Percentiles rank a stretch among this genome's conserved stretches.
Conservation (phyloP, 2,888 invertebrate genomes). For the Dolichopus griseipennis region DNA sequence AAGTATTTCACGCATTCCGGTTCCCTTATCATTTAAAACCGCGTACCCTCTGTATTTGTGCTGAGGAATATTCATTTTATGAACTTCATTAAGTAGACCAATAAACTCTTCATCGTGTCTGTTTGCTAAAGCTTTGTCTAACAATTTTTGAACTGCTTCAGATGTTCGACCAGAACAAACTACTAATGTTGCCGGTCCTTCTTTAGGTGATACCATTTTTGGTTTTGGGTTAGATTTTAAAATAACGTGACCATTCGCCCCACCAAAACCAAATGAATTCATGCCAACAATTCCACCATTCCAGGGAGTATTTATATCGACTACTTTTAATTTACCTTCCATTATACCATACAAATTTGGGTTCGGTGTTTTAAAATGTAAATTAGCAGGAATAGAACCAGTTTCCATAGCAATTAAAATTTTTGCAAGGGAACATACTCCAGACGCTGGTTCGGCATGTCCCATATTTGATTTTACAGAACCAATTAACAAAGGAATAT, state of each 20-base stretch:
- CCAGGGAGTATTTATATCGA: constrained; percentile 73
- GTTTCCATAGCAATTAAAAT: constrained; percentile 87
- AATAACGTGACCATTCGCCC: constrained; percentile 88
- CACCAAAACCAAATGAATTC: constrained; percentile 98
- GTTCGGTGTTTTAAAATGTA: constrained; percentile 83
- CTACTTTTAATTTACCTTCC: constrained; percentile 87
- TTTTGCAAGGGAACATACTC: constrained; percentile 84
- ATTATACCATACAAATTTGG: constrained; percentile 80
- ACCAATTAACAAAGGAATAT: constrained; percentile 76
- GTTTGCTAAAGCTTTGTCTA: constrained; percentile 54
- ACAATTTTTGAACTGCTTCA: constrained; percentile 59
- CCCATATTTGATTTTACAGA: constrained; percentile 99
- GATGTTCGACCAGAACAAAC: constrained; percentile 79
- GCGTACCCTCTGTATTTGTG: constrained; percentile 77
- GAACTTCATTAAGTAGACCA: constrained; percentile 66
- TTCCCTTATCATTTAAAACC: constrained; percentile 53
- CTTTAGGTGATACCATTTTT: constrained; percentile 50
- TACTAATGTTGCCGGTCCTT: constrained; percentile 58
- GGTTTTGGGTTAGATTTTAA: constrained; percentile 70
- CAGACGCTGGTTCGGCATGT: constrained; percentile 90
- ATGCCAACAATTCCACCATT: constrained; percentile 85
- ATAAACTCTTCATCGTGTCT: constrained; percentile 64
- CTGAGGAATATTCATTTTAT: constrained; percentile 59
- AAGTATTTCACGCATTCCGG: constrained; percentile 45
- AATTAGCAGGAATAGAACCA: constrained; percentile 79